These are phyloP conservation scores for Macrostomum lignano DNA, from an alignment of 1,140 invertebrate species.

Conservation along the genomic window DNA sequence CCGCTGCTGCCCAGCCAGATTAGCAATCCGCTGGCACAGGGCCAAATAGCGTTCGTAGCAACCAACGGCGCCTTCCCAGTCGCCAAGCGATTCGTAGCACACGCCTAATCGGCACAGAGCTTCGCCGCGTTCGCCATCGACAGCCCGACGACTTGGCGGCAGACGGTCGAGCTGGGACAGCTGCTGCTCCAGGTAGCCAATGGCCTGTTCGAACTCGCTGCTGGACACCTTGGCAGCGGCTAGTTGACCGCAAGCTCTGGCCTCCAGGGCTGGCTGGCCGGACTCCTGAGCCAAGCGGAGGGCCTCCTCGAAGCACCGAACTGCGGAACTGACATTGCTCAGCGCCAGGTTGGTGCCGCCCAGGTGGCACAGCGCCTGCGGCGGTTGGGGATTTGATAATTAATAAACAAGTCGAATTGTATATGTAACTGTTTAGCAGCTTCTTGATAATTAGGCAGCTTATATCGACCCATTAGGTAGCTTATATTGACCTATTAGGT, in stretches of 20 bases:
- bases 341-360: no score
- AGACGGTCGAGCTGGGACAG: conserved; percentile 50
- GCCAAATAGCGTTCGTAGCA: conserved; percentile 48
- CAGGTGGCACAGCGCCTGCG: no score
- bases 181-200: conserved; percentile 69
- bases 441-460: no score
- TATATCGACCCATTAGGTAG: no score
- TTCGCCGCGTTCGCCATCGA: conserved; percentile 34
- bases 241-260: conserved; percentile 63
- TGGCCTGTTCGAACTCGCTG: conserved; percentile 73
- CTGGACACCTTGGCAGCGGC: conserved; percentile 72
- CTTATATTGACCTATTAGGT: no score
- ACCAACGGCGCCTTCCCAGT: conserved; percentile 64
- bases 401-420: no score
- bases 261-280: conserved; percentile 49
- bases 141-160: conserved; percentile 33
- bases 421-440: no score
- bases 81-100: conserved; percentile 68
- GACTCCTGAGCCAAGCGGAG: conserved; percentile 62
- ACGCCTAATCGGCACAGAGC: conserved; percentile 69
- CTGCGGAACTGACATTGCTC: no score
- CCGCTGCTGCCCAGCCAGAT: conserved; percentile 50
- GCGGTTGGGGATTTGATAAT: no score
- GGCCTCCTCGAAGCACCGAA: conserved; percentile 78
- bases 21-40: conserved; percentile 44